Percentiles rank a stretch among this genome's conserved stretches.
These are phyloP conservation scores for Notiomystis cincta DNA, from an alignment of 2,113 vertebrate genomes.

Conservation along the genomic window DNA sequence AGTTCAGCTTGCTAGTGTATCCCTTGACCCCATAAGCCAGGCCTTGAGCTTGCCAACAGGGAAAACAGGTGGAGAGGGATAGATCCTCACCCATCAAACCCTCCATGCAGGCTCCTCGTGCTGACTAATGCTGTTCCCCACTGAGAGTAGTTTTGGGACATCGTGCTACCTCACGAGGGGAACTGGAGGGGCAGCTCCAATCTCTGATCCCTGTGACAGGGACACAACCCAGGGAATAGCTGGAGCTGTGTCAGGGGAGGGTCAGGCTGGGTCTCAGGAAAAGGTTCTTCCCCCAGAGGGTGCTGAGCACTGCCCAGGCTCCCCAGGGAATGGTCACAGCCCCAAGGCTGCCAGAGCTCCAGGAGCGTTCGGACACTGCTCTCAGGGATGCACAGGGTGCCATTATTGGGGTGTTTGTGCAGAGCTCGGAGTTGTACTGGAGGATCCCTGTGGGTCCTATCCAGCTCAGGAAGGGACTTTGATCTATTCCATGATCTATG, in stretches of 20 bases:
- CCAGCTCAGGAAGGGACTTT: background rate
- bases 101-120: fast-evolving
- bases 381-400: fast-evolving
- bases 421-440: fast-evolving
- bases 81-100: background rate
- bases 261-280: fast-evolving
- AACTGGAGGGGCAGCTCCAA: background rate
- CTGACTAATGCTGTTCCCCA: background rate
- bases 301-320: background rate
- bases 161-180: background rate
- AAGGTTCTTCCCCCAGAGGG: background rate
- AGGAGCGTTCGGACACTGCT: fast-evolving
- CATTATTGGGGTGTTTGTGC: background rate
- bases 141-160: background rate
- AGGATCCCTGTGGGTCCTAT: background rate
- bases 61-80: background rate
- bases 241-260: background rate
- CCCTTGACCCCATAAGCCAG: background rate
- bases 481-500: background rate
- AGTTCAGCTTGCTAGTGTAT: background rate
- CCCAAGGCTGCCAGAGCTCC: background rate
- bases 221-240: fast-evolving
- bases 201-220: background rate
- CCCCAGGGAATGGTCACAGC: background rate
- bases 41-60: background rate